Conservation (phyloP, 2,113 vertebrate species). For the Gasterosteus nipponicus region DNA sequence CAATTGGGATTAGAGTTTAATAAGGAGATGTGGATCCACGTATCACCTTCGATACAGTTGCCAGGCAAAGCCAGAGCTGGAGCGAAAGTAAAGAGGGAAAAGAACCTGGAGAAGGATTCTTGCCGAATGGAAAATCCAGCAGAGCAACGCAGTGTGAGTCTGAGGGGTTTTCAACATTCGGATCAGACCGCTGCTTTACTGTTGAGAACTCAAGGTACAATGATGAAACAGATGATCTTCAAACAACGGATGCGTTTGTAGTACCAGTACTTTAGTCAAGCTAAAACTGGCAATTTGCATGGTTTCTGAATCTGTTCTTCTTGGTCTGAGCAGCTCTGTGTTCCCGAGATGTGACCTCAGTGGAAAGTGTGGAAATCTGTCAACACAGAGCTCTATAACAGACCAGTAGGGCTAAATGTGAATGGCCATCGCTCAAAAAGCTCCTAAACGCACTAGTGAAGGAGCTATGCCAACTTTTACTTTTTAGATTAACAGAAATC, state of each 20-base stretch:
- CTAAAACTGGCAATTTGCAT: slow-evolving; percentile 24
- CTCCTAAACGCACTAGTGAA: slow-evolving; percentile 12
- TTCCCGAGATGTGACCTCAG: slow-evolving; percentile 25
- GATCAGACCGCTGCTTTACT: slow-evolving; percentile 28
- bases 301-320: neutral
- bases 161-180: slow-evolving; percentile 37
- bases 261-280: neutral
- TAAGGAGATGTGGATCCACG: slow-evolving; percentile 47
- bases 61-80: slow-evolving; percentile 47
- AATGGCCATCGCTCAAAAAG: slow-evolving; percentile 23
- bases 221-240: slow-evolving; percentile 33
- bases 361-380: slow-evolving; percentile 27
- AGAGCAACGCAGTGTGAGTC: slow-evolving; percentile 13
- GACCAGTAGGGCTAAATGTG: slow-evolving; percentile 22
- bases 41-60: slow-evolving; percentile 45
- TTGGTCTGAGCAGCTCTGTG: slow-evolving; percentile 11
- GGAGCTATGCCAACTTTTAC: slow-evolving; percentile 12
- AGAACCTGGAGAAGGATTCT: slow-evolving; percentile 35
- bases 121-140: slow-evolving; percentile 54
- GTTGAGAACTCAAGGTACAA: slow-evolving; percentile 36
- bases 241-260: slow-evolving; percentile 1
- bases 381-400: slow-evolving; percentile 22
- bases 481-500: neutral
- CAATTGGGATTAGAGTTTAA: slow-evolving; percentile 19
- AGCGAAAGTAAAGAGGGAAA: slow-evolving; percentile 32